phyloP scores from a whole-genome alignment of 2,113 vertebrate genomes.

The Todiramphus chloris region DNA sequence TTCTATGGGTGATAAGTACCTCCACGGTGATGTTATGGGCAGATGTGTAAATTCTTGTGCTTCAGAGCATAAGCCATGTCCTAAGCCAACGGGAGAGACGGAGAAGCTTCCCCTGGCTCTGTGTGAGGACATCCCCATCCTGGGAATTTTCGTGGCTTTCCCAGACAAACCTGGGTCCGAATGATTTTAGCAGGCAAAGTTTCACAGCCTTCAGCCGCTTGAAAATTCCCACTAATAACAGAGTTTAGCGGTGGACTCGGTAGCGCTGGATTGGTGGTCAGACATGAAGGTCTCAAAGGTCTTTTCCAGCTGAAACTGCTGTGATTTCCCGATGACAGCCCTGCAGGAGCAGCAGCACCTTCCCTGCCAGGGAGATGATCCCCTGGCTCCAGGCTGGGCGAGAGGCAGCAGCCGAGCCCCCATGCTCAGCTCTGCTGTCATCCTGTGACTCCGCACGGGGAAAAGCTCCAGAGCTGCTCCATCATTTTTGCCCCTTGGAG shows the following conservation, averaged over 20 bases:
- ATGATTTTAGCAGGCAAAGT: not conserved
- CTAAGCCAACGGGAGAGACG: not conserved
- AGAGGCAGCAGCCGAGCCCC: not conserved
- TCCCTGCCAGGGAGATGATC: not conserved
- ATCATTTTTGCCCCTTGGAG: not conserved
- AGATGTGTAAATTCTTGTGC: not conserved
- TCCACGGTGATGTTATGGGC: accelerated
- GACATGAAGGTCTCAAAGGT: not conserved
- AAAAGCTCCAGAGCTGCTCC: not conserved
- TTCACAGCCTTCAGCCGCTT: not conserved
- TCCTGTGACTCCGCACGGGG: accelerated
- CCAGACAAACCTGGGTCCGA: accelerated
- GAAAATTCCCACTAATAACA: not conserved
- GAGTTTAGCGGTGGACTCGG: not conserved
- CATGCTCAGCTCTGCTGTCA: not conserved
- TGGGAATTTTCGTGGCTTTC: not conserved
- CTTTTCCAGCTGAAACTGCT: not conserved
- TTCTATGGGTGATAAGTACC: accelerated
- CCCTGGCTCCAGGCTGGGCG: not conserved
- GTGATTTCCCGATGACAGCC: too few species aligned
- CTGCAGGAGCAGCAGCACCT: not conserved
- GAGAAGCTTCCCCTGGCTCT: not conserved
- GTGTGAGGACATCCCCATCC: not conserved
- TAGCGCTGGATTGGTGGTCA: not conserved
- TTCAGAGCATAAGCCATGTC: not conserved